A percentile compares a stretch with the other conserved stretches of the same genome.
Conservation (phyloP, 2,888 invertebrate species). For the Sepioteuthis lessoniana region DNA sequence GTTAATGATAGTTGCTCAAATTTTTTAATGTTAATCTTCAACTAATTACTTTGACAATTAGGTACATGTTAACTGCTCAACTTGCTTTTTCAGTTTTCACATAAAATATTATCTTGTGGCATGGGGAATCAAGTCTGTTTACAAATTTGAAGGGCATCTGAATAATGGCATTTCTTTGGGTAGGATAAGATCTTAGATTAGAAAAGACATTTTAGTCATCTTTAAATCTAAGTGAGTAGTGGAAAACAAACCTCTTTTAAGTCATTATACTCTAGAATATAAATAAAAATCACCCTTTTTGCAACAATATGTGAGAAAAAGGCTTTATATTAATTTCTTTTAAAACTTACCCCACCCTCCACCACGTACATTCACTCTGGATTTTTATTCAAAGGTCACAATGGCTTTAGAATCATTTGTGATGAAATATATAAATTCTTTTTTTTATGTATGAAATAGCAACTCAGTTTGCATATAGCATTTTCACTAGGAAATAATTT, state of each 20-base stretch:
- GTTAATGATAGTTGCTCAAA: not conserved
- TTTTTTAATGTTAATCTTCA: not conserved
- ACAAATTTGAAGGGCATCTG: constrained; percentile 38
- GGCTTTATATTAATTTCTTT: constrained; percentile 3
- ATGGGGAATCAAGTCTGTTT: not conserved
- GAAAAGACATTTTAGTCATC: not conserved
- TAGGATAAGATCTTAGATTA: constrained; percentile 44
- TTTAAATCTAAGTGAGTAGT: not conserved
- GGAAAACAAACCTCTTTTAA: not conserved
- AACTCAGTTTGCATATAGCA: not conserved
- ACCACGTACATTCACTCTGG: not conserved
- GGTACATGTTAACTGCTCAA: constrained; percentile 41
- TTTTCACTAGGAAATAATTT: not conserved
- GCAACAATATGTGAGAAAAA: not conserved
- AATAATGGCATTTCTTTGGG: constrained; percentile 39
- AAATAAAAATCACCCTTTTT: too few relatives aligned
- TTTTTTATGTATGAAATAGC: not conserved
- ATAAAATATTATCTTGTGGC: constrained; percentile 14
- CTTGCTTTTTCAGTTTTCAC: constrained; percentile 44
- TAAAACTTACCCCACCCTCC: too few relatives aligned
- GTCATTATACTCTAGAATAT: not conserved
- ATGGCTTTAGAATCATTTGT: not conserved
- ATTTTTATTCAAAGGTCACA: not conserved
- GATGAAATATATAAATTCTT: not conserved
- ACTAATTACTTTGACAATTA: not conserved